Evolutionary conservation across 2,113 vertebrate species (phyloP).

Genomic region (Megaceryle maxima): DNA sequence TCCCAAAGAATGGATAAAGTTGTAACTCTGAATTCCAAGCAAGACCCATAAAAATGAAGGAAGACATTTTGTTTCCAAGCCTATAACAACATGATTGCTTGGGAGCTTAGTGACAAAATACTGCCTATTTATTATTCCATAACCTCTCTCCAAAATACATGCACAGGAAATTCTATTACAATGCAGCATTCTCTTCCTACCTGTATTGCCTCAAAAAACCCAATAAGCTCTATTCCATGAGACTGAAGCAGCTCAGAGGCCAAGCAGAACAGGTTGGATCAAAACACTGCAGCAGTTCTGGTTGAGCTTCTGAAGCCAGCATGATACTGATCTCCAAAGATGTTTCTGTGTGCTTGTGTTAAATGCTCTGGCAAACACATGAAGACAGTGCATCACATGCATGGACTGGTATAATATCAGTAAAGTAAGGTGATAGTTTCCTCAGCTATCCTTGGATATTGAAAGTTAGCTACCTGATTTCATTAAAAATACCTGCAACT

Average conservation of each 20-base stretch:
- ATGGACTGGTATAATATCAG: not conserved
- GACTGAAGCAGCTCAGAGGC: not conserved
- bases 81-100: not conserved
- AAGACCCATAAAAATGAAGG: not conserved
- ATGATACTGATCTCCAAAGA: not conserved
- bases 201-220: not conserved
- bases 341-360: not conserved
- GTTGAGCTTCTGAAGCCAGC: not conserved
- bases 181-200: not conserved
- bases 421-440: not conserved
- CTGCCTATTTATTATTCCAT: not conserved
- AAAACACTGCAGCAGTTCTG: not conserved
- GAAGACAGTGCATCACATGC: not conserved
- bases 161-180: not conserved
- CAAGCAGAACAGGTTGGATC: not conserved
- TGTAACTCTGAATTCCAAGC: not conserved
- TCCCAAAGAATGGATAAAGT: not conserved
- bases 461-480: not conserved
- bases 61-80: not conserved
- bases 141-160: not conserved
- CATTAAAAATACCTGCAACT: not conserved
- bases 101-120: not conserved
- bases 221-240: not conserved
- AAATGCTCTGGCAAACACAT: not conserved
- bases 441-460: not conserved